phyloP scores from a whole-genome alignment of 2,888 invertebrate species.

The Cerastoderma edule region DNA sequence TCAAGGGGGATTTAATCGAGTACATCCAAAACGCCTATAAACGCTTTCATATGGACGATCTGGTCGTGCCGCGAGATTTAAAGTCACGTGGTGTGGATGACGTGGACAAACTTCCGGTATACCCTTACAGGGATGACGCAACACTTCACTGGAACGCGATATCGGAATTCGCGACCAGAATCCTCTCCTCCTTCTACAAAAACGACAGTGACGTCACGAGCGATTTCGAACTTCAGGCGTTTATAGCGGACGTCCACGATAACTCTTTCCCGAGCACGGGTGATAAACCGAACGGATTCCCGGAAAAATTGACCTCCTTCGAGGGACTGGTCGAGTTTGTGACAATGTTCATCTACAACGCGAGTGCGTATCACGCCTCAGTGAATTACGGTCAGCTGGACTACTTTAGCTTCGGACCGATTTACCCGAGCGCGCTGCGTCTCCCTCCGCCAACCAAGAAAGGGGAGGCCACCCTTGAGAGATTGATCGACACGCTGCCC shows the following conservation, averaged over 20 bases:
- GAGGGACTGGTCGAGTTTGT: constrained; percentile 43
- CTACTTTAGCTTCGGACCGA: constrained; percentile 58
- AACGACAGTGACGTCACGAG: constrained; percentile 38
- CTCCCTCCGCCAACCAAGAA: constrained; percentile 52
- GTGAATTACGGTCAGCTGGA: constrained; percentile 58
- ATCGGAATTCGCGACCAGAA: constrained; percentile 33
- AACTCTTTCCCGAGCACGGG: constrained; percentile 40
- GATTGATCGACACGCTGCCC: constrained; percentile 48
- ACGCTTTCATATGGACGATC: constrained; percentile 41
- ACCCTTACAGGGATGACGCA: constrained; percentile 56
- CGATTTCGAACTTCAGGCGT: constrained; percentile 49
- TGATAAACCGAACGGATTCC: constrained; percentile 45
- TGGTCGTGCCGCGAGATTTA: constrained; percentile 44
- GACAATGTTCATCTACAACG: constrained; percentile 51
- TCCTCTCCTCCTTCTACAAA: constrained; percentile 46
- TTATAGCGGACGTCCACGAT: constrained; percentile 46
- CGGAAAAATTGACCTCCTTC: constrained; percentile 37
- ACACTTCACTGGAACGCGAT: constrained; percentile 48
- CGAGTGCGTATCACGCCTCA: constrained; percentile 52
- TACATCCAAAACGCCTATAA: constrained; percentile 35
- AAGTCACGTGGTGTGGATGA: constrained; percentile 50
- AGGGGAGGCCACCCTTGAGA: constrained; percentile 44
- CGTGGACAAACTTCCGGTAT: constrained; percentile 41
- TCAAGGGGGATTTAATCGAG: constrained; percentile 34
- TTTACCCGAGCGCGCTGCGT: constrained; percentile 52